Percentiles rank a stretch among this genome's conserved stretches.
phyloP scores from a whole-genome alignment of 1,140 invertebrate genomes.

The Sarcophaga peregrina region DNA sequence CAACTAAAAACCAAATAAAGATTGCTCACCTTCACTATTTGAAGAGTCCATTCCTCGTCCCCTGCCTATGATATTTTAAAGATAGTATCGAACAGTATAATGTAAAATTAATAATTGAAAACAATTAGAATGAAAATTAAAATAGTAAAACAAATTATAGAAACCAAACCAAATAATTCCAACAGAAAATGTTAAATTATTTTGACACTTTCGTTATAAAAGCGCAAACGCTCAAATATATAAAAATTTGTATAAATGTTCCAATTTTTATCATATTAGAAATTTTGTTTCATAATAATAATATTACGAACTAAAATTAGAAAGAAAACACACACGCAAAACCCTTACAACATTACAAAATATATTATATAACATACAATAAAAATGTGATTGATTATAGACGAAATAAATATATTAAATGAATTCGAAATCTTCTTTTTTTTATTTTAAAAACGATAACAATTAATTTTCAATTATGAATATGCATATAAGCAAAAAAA shows the following conservation, averaged over 20 bases:
- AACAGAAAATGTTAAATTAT: no score
- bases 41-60: constrained; percentile 71
- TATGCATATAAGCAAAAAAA: not conserved
- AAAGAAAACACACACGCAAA: constrained; percentile 4
- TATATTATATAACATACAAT: not conserved
- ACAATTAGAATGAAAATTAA: constrained; percentile 38
- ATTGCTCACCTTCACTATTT: constrained; percentile 71
- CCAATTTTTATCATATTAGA: no score
- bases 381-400: constrained; percentile 6
- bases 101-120: constrained; percentile 45
- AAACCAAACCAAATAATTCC: constrained; percentile 27
- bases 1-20: constrained; percentile 32
- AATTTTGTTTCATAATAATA: no score
- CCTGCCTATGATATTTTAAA: constrained; percentile 69
- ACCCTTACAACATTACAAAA: not conserved
- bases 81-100: constrained; percentile 39
- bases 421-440: constrained; percentile 8
- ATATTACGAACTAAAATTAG: not conserved
- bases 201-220: no score
- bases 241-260: no score
- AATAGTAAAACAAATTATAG: constrained; percentile 17
- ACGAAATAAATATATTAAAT: not conserved
- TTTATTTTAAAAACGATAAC: no score
- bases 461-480: not conserved
- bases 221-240: no score